Conservation (phyloP, 2,113 vertebrate genomes). For the Sturnus vulgaris region DNA sequence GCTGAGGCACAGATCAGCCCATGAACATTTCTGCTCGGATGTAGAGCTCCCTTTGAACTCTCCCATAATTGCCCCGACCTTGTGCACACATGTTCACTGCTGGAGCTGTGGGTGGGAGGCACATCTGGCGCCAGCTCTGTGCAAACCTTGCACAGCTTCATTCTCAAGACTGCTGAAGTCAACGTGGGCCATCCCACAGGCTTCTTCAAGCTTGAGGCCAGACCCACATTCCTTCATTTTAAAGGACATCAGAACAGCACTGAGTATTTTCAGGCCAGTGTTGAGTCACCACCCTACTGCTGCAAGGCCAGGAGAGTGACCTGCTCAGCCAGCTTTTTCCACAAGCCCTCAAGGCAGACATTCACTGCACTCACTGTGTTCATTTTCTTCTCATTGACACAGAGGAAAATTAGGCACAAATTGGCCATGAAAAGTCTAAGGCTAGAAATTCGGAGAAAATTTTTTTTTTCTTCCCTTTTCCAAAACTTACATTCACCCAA, state of each 20-base stretch:
- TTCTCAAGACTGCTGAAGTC: not conserved
- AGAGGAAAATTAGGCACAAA: not conserved
- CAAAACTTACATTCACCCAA: not conserved
- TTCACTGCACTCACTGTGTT: not conserved
- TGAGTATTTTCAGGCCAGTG: not conserved
- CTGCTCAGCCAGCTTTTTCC: not conserved
- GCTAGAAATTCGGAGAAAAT: not conserved
- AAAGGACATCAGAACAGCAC: not conserved
- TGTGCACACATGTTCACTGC: conserved; percentile 14
- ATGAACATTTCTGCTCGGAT: not conserved
- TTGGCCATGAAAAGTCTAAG: not conserved
- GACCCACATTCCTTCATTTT: not conserved
- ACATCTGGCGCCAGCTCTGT: not conserved
- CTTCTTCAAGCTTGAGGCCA: not conserved
- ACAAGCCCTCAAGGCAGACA: not conserved
- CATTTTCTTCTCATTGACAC: not conserved
- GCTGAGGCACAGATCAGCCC: not conserved
- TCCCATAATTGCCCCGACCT: not conserved
- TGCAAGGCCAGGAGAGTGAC: not conserved
- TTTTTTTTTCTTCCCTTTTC: not conserved
- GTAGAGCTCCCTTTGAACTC: conserved; percentile 1
- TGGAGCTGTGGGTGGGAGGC: not conserved
- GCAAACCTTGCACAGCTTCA: not conserved
- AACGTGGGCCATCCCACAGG: not conserved
- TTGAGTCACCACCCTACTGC: not conserved